Percentiles rank a stretch among this genome's conserved stretches.
phyloP scores from a whole-genome alignment of 2,797 vertebrate genomes.

The Tapera naevia region DNA sequence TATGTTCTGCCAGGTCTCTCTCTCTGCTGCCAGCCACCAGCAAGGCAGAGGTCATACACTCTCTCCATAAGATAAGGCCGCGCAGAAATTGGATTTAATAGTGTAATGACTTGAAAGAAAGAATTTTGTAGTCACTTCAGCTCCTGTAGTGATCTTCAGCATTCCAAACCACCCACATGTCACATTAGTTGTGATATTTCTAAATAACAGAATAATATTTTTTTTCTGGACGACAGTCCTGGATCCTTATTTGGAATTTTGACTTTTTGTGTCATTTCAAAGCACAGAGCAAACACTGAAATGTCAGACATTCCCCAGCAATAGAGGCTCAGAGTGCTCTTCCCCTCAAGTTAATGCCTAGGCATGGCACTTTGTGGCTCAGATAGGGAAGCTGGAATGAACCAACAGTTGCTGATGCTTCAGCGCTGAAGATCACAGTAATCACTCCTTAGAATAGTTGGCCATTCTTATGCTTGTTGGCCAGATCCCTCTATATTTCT shows the following conservation, averaged over 20 bases:
- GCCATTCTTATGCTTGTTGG: background rate
- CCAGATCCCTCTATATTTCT: background rate
- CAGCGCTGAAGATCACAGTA: background rate
- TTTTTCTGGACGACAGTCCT: background rate
- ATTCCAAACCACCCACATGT: background rate
- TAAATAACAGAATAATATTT: fast-evolving
- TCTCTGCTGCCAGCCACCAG: background rate
- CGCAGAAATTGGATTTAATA: background rate
- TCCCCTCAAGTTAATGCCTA: background rate
- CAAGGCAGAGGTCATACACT: background rate
- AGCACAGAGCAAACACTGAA: background rate
- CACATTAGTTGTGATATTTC: background rate
- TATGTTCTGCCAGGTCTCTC: background rate
- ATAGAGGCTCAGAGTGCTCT: background rate
- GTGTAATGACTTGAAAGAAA: background rate
- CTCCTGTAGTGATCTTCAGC: background rate
- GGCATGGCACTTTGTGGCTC: background rate
- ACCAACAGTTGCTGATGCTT: background rate
- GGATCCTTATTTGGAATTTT: background rate
- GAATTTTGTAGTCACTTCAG: background rate
- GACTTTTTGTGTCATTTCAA: background rate
- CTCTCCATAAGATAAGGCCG: fast-evolving
- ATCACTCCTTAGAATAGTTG: background rate
- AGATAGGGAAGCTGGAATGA: background rate
- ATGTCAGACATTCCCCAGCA: background rate